Evolutionary conservation across 2,888 invertebrate species (phyloP).

Genomic region (Minunthozetes semirufus): DNA sequence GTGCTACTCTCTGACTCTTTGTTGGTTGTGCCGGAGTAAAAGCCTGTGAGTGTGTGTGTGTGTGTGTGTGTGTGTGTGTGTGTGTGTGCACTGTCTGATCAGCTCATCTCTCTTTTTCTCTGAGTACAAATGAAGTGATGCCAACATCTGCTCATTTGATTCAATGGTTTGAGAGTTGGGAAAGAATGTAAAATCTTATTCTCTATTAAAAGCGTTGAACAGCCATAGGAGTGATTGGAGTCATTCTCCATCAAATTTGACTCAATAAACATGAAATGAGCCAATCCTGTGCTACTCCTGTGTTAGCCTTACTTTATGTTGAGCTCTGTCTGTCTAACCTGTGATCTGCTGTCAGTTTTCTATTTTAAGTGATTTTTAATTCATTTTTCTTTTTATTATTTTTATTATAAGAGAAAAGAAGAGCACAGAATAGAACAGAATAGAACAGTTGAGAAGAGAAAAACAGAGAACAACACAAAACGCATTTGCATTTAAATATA

Average conservation of each 20-base stretch:
- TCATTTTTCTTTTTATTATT: conserved; percentile 23
- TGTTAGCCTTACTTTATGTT: not conserved
- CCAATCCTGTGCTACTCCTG: conserved; percentile 13
- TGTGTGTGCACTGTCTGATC: not conserved
- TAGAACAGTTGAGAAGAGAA: not conserved
- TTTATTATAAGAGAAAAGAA: conserved; percentile 4
- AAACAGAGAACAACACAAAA: not conserved
- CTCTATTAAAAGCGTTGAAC: not conserved
- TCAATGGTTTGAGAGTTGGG: not conserved
- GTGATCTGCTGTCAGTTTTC: conserved; percentile 13
- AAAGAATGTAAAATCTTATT: not conserved
- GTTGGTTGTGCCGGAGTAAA: too few relatives aligned
- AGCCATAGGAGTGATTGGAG: not conserved
- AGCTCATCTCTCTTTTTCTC: not conserved
- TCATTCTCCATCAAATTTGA: conserved; percentile 20
- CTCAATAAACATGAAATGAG: conserved; percentile 24
- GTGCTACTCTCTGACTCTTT: not conserved
- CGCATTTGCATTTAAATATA: conserved; percentile 15
- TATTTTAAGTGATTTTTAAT: conserved; percentile 31
- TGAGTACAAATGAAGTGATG: not conserved
- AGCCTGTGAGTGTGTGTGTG: too few relatives aligned
- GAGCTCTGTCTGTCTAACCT: conserved; percentile 16
- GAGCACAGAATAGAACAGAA: not conserved
- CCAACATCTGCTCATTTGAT: conserved; percentile 3
- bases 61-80: too few relatives aligned